A percentile compares a stretch with the other conserved stretches of the same genome.
Conservation (phyloP, 2,797 vertebrate species). For the Rhinella marina region DNA sequence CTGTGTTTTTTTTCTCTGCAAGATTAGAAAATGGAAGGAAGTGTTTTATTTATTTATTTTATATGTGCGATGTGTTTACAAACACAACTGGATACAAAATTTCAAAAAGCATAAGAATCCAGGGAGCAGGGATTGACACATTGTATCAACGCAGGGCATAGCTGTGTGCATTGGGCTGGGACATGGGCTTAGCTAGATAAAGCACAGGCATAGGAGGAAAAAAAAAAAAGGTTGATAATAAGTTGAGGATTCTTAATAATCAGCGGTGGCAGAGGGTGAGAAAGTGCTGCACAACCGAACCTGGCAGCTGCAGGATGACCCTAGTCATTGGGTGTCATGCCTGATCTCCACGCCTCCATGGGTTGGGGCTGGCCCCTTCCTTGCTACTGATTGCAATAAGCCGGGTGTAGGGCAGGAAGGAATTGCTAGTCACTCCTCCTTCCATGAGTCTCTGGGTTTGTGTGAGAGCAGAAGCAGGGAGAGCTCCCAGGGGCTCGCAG, state of each 20-base stretch:
- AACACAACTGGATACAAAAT: constrained; percentile 32
- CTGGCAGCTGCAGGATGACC: not conserved
- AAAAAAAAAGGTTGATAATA: not conserved
- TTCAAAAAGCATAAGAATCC: not conserved
- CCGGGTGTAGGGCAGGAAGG: constrained; percentile 46
- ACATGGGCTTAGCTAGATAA: not conserved
- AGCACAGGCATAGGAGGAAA: not conserved
- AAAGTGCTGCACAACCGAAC: constrained; percentile 63
- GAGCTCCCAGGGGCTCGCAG: constrained; percentile 8
- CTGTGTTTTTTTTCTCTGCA: not conserved
- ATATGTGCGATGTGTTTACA: constrained; percentile 21
- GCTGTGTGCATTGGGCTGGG: not conserved
- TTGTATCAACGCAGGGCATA: not conserved
- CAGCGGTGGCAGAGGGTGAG: not conserved
- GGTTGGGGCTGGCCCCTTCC: constrained; percentile 31
- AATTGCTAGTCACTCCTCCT: constrained; percentile 37
- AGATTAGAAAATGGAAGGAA: constrained; percentile 24
- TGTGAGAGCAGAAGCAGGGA: constrained; percentile 47
- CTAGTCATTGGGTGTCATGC: constrained; percentile 36
- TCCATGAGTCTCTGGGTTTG: constrained; percentile 35
- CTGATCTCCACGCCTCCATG: constrained; percentile 27
- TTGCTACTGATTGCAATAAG: constrained; percentile 27
- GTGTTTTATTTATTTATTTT: not conserved
- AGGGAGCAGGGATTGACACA: not conserved
- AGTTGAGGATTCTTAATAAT: constrained; percentile 4